These are phyloP conservation scores for Lophura nycthemera DNA, from an alignment of 2,113 vertebrate species.

Conservation along the genomic window DNA sequence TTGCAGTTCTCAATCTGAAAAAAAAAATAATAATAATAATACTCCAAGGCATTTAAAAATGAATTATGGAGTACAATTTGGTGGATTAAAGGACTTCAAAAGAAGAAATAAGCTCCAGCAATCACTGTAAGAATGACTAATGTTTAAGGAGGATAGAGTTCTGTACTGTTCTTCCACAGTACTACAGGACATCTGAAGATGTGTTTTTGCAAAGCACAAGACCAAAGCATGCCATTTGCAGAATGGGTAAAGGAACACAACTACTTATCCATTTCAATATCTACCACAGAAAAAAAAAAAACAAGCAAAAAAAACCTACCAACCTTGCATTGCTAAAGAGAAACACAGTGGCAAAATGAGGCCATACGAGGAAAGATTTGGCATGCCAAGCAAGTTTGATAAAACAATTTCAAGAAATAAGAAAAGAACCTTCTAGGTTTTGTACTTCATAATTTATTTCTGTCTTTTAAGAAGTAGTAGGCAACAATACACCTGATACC, in stretches of 20 bases:
- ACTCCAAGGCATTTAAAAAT: neutral
- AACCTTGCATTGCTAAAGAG: neutral
- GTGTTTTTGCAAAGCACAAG: neutral
- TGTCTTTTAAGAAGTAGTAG: neutral
- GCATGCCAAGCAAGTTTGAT: neutral
- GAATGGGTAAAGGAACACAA: neutral
- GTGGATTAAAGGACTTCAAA: neutral
- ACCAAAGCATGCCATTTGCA: neutral
- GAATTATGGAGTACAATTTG: neutral
- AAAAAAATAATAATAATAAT: neutral
- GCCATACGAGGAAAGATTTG: neutral
- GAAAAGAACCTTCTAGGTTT: neutral
- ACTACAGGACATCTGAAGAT: neutral
- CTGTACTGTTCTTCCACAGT: neutral
- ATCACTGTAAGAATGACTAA: neutral
- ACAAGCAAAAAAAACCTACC: neutral
- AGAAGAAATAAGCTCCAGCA: neutral
- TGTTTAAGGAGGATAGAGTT: neutral
- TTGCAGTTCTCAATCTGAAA: neutral
- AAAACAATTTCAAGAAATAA: neutral
- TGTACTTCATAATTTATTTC: neutral
- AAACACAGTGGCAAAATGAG: neutral
- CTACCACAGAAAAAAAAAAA: neutral
- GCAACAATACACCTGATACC: neutral
- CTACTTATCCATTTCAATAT: neutral